Conservation (phyloP, 1,140 invertebrate genomes). For the Hyles euphorbiae region DNA sequence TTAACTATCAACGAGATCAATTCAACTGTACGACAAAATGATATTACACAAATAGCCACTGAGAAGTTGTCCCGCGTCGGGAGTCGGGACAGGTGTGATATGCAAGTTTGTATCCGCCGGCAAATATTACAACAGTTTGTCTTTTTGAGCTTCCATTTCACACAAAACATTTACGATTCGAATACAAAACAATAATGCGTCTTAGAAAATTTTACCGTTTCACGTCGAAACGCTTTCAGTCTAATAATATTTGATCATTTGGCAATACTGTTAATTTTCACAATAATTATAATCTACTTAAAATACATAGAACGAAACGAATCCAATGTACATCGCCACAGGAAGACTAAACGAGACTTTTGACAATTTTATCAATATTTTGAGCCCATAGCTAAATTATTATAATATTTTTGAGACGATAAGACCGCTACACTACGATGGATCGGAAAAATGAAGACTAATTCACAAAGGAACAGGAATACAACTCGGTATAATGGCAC, state of each 20-base stretch:
- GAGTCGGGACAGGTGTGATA: conserved; percentile 35
- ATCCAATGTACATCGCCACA: conserved; percentile 52
- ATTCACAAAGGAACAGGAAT: conserved; percentile 35
- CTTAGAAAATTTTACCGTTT: conserved; percentile 2
- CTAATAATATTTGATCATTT: conserved; percentile 71
- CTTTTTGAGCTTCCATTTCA: conserved; percentile 11
- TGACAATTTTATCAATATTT: conserved; percentile 28
- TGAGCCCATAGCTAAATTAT: conserved; percentile 34
- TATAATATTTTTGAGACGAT: conserved; percentile 16
- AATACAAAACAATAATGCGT: neutral
- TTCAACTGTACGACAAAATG: conserved; percentile 44
- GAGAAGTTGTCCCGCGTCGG: no score
- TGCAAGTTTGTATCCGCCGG: conserved; percentile 38
- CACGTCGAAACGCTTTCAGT: conserved; percentile 46
- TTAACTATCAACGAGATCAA: conserved; percentile 65
- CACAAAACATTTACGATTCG: neutral
- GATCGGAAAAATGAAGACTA: conserved; percentile 25
- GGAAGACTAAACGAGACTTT: conserved; percentile 60
- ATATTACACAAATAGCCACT: conserved; percentile 11
- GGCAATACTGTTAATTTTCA: conserved; percentile 69
- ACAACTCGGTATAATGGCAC: conserved; percentile 68
- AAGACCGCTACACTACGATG: conserved; percentile 6
- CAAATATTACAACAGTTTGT: conserved; percentile 11
- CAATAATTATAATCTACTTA: conserved; percentile 37
- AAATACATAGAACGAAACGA: conserved; percentile 48